phyloP scores from a whole-genome alignment of 2,888 invertebrate species.

The Coremacera marginata region DNA sequence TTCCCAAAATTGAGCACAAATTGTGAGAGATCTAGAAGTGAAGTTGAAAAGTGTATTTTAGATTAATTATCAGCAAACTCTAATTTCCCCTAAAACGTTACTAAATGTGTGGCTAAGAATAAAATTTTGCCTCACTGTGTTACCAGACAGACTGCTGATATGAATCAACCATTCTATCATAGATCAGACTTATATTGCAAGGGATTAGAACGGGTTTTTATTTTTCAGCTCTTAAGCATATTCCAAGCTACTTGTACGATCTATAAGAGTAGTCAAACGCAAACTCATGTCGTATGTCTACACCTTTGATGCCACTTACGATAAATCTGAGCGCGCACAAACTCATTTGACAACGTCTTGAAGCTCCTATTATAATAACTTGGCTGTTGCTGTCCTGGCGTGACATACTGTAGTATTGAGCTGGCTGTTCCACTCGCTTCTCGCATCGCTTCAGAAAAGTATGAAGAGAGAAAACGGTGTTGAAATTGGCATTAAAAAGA shows the following conservation, averaged over 20 bases:
- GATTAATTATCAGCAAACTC: too few species aligned
- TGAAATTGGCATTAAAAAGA: constrained; percentile 46
- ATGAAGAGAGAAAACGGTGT: constrained; percentile 40
- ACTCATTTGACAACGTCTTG: constrained; percentile 60
- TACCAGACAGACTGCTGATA: too few species aligned
- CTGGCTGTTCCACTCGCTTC: not conserved
- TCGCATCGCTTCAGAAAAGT: not conserved
- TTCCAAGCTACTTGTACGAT: not conserved
- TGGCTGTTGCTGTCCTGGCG: not conserved
- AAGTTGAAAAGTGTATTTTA: too few species aligned
- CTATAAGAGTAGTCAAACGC: not conserved
- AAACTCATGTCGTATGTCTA: constrained; percentile 45
- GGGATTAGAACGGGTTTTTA: constrained; percentile 23
- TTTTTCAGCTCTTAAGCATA: constrained; percentile 5
- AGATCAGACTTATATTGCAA: not conserved
- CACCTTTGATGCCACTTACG: constrained; percentile 63
- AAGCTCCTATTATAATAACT: constrained; percentile 13
- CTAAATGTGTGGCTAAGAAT: too few species aligned
- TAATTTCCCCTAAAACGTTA: too few species aligned
- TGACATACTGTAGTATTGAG: not conserved
- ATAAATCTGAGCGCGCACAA: constrained; percentile 60
- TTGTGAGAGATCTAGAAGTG: too few species aligned
- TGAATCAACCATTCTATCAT: not conserved
- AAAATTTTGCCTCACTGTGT: too few species aligned
- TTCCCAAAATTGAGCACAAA: too few species aligned